phyloP scores from a whole-genome alignment of 2,888 invertebrate genomes.

The Aphodius sticticus region DNA sequence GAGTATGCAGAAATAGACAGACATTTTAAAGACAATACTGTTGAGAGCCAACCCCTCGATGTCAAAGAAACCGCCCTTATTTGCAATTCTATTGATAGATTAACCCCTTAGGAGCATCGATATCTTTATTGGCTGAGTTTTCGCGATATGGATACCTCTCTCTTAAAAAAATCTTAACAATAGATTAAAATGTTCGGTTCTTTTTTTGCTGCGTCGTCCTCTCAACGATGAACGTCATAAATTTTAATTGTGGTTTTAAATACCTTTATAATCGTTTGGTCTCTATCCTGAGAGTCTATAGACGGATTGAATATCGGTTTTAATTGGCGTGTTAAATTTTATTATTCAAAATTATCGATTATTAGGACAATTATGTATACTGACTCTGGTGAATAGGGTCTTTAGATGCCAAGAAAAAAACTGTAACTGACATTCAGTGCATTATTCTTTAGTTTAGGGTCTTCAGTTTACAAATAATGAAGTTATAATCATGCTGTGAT shows the following conservation, averaged over 20 bases:
- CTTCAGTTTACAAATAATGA: not conserved
- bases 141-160: not conserved
- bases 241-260: not conserved
- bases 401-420: too few species aligned
- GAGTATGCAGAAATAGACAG: not conserved
- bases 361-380: not conserved
- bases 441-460: too few species aligned
- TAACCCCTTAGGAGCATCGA: not conserved
- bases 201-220: not conserved
- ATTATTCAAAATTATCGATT: not conserved
- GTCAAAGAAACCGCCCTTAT: slow-evolving; percentile 4
- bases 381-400: too few species aligned
- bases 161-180: not conserved
- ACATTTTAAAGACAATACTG: not conserved
- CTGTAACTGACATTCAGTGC: too few species aligned
- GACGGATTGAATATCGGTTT: not conserved
- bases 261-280: not conserved
- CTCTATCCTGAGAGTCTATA: not conserved
- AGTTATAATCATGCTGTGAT: not conserved
- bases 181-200: not conserved
- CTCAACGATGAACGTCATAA: not conserved
- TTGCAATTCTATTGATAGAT: not conserved
- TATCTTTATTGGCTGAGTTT: not conserved
- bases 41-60: not conserved
- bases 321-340: not conserved